Base-by-base conservation (phyloP, 1,140 invertebrate genomes). In the Himalopsyche phryganea region DNA sequence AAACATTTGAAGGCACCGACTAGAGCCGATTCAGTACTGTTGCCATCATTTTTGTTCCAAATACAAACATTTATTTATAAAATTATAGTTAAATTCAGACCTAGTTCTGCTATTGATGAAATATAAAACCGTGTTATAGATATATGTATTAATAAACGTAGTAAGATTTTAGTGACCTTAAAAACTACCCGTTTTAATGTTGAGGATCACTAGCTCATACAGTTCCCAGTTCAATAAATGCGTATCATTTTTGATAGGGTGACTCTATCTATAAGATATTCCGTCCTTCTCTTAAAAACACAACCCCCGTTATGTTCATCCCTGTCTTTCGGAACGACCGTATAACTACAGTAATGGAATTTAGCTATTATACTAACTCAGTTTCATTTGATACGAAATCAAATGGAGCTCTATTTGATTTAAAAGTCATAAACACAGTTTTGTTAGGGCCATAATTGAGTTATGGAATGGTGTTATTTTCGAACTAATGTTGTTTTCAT, bases 301-400 rank as follows among this genome's bases (percentile, higher is more conserved):
- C 23, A 28, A 28, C 23, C 23, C 15, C 38, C 38, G n/a, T 15
- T 58, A 36, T 36, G 46, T 45, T 17, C 35, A 15, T 41, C 45
- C 51, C 51, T 35, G 13, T 41, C 51, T 6, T 20, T 42, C 47
- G 7, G 47, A 53, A 57, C 45, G 40, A 23, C 40, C 60, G 44
- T 53, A 62, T 52, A 62, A 57, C 51, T 45, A 32, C 49, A 49
- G 48, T 58, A 63, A 63, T 63, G 61, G 56, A 63, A 63, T 63
- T 46, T 33, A 45, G 50, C 54, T 58, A 58, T 63, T 63, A 63
- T 55, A 52, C 36, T 55, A 19, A 23, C 50, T 48, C 42, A 51
- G 18, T 49, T 60, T 47, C 58, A 60, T 59, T 53, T 49, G 50
- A 51, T 58, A 41, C 40, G 41, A 53, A 57, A 61, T 61, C 53